Evolutionary conservation across 2,113 vertebrate genomes (phyloP).

Genomic region (Rissa tridactyla): DNA sequence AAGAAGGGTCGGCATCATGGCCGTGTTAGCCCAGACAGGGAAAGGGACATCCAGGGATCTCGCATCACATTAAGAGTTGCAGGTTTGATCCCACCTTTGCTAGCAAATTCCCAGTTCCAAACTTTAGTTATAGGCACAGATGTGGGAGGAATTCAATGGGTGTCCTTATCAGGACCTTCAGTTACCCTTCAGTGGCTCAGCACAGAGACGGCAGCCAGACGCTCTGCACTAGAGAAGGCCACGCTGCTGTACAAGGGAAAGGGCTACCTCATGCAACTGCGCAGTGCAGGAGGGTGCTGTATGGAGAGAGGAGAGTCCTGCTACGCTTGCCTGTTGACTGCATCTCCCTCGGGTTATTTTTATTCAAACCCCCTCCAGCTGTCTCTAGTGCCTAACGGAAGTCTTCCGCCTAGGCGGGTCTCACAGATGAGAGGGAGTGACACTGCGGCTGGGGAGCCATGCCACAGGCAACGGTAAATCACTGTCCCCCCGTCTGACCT

Average conservation of each 20-base stretch:
- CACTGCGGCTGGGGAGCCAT: background rate
- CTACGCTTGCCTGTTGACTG: background rate
- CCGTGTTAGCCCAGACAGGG: background rate
- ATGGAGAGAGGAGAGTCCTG: background rate
- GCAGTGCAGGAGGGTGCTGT: background rate
- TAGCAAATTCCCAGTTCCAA: background rate
- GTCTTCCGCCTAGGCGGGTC: background rate
- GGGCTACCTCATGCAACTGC: background rate
- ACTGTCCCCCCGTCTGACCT: background rate
- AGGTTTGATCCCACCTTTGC: background rate
- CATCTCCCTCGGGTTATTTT: background rate
- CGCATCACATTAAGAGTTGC: background rate
- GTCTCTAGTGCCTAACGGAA: background rate
- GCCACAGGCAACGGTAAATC: background rate
- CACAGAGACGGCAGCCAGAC: background rate
- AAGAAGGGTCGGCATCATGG: background rate
- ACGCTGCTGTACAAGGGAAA: background rate
- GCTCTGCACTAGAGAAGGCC: background rate
- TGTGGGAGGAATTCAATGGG: background rate
- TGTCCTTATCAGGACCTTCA: background rate
- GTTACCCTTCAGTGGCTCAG: background rate
- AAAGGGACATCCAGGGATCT: background rate
- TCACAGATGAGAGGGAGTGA: background rate
- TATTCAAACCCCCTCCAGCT: background rate
- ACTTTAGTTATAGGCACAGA: background rate